Base-by-base conservation (phyloP, 35 echinoderm and acorn worm species). In the Heliocidaris tuberculata region DNA sequence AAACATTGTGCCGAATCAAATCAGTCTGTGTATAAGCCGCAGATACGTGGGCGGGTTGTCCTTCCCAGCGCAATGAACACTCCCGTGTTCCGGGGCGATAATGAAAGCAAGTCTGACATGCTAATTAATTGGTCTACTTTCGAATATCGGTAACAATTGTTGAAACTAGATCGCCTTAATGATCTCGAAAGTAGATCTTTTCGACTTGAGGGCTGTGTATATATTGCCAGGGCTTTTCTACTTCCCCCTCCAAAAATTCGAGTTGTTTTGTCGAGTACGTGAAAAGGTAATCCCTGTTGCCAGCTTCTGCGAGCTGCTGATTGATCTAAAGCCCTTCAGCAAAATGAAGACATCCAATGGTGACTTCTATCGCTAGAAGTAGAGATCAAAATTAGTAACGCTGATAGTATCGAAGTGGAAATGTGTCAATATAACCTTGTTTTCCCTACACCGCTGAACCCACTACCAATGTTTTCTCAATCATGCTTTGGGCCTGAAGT, bases 41-140 rank as follows among this genome's bases (percentile, higher is more conserved):
- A 42, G 0, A 42, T 42, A 42, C 17, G 21, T 78, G 65, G 65
- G 65, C 65, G 65, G 21, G 21, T 15, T 78, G 27, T 78, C 65
- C 65, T 78, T 78, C 21, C 65, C 65, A 19, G 65, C 8, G 65
- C 65, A 78, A 78, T 78, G 65, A 78, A 27, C 65, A 5, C 50
- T 52, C 7, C 19, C 65, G 65, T 78, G 65, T 24, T 27, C 27
- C 27, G 21, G 17, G 65, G 65, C 65, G 65, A 78, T 78, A 78
- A 78, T 78, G 65, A 78, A 78, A 78, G 27, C 65, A 21, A 78
- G 27, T 27, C 65, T 78, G 65, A 78, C 65, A 78, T 78, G 65
- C 65, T 78, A 78, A 78, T 78, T 78, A 78, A 78, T 78, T 78
- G 65, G 65, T 78, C 65, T 78, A 78, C 21, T 78, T 78, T 78